These are phyloP conservation scores for Strigops habroptila DNA, from an alignment of 2,113 vertebrate species.

Conservation along the genomic window DNA sequence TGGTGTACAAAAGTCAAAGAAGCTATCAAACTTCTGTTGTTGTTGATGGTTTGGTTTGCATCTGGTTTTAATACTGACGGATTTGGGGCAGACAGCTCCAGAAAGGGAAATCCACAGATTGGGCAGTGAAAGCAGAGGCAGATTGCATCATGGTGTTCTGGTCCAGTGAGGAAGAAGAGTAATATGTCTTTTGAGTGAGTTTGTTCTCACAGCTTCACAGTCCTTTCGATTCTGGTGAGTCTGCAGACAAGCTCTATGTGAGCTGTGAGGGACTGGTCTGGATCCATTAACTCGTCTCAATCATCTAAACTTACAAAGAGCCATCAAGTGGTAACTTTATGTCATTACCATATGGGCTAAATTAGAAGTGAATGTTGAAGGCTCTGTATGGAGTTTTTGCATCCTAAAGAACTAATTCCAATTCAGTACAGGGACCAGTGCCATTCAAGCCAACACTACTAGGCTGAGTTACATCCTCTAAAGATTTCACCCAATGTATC, in stretches of 20 bases:
- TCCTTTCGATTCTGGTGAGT: background rate
- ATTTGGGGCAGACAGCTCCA: background rate
- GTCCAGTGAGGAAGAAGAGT: background rate
- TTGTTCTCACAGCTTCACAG: background rate
- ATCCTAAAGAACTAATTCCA: background rate
- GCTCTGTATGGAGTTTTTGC: background rate
- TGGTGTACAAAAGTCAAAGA: constrained; percentile 28
- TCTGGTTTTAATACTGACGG: constrained; percentile 18
- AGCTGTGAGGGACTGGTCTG: fast-evolving
- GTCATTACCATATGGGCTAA: background rate
- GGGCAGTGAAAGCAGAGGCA: background rate
- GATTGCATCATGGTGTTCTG: background rate
- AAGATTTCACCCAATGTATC: background rate
- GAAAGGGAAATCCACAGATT: background rate
- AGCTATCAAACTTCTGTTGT: constrained; percentile 19
- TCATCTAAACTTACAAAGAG: constrained; percentile 1
- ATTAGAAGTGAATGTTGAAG: background rate
- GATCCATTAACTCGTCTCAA: background rate
- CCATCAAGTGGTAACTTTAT: constrained; percentile 38
- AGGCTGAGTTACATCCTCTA: background rate
- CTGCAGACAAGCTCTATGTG: background rate
- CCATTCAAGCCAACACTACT: background rate
- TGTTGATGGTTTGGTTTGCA: background rate
- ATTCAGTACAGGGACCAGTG: background rate
- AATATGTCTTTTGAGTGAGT: background rate